These are phyloP conservation scores for Lacanobia wlatinum DNA, from an alignment of 2,888 invertebrate species.

Conservation along the genomic window DNA sequence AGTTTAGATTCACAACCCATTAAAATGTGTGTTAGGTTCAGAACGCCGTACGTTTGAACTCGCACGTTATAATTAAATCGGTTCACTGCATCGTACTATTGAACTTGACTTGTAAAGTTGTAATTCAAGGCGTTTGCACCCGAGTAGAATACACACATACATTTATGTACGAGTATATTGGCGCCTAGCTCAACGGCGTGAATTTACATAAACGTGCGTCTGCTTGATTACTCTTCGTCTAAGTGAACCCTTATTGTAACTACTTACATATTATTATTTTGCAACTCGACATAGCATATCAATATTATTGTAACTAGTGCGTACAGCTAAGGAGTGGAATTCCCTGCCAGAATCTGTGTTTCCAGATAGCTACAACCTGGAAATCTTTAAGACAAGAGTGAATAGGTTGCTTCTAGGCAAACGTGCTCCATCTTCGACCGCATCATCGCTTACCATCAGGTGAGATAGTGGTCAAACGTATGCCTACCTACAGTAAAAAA, in stretches of 20 bases:
- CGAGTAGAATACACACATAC: conserved; percentile 11
- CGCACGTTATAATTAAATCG: conserved; percentile 16
- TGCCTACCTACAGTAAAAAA: too few relatives aligned
- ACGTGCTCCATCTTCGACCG: too few relatives aligned
- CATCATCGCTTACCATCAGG: too few relatives aligned
- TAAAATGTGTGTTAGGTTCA: too few relatives aligned
- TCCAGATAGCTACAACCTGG: too few relatives aligned
- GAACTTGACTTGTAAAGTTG: conserved; percentile 44
- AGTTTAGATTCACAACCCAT: not conserved
- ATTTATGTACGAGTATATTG: not conserved
- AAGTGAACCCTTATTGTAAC: not conserved
- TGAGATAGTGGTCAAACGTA: too few relatives aligned
- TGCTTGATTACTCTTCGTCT: not conserved
- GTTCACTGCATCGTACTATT: conserved; percentile 22
- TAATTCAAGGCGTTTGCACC: conserved; percentile 7
- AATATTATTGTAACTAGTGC: too few relatives aligned
- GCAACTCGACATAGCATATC: not conserved
- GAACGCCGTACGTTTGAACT: not conserved
- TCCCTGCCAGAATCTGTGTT: too few relatives aligned
- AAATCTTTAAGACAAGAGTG: too few relatives aligned
- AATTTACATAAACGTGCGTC: conserved; percentile 5
- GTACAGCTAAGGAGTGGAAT: too few relatives aligned
- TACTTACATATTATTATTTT: not conserved
- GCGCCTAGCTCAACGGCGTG: not conserved
- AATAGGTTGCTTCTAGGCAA: too few relatives aligned